Base-by-base conservation (phyloP, 1,140 invertebrate species). In the Sitophilus oryzae region DNA sequence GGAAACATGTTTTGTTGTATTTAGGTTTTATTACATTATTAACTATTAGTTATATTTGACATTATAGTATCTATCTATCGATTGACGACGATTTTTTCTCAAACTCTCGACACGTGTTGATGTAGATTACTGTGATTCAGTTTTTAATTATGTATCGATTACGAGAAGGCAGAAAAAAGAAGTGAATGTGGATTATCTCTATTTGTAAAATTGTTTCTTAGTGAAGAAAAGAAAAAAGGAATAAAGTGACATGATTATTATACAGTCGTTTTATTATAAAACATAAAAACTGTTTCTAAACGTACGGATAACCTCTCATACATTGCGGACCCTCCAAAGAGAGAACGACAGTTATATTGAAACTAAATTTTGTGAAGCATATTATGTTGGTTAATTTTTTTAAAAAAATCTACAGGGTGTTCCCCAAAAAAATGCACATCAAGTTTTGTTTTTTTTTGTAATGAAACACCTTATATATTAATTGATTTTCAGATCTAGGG, bases 111-210 rank as follows among this genome's bases (percentile, higher is more conserved):
- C 46, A 34, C 46, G 40, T 60, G 63, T 58, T 66, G 61, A 59
- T 69, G 69, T 69, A 66, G 67, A 66, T n/a, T 71, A 71, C 66
- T 69, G 69, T 66, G 65, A 66, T 69, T 66, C 66, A 67, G 67
- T 66, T 68, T 58, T 59, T 58, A 15, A 6, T 40, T 40, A 6
- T n/a, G n/a, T 48, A 15, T 9, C 30, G 23, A 46, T 38, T 11
- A 53, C 11, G 35, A 46, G 37, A n/a, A 54, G 46, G 19, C 36
- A 16, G 60, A 59, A 67, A 55, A 61, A 59, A n/a, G n/a, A n/a
- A 64, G 52, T 63, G 56, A 65, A 69, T 63, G 65, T 69, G 67
- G 66, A 71, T 69, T 68, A 69, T 69, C 66, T 67, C 64, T 68
- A 66, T 65, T 70, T 69, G 68, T 70, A 70, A 67, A 55, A 66